Percentiles rank a stretch among this genome's conserved stretches.
phyloP scores from a whole-genome alignment of 2,888 invertebrate species.

The Euproctis similis region DNA sequence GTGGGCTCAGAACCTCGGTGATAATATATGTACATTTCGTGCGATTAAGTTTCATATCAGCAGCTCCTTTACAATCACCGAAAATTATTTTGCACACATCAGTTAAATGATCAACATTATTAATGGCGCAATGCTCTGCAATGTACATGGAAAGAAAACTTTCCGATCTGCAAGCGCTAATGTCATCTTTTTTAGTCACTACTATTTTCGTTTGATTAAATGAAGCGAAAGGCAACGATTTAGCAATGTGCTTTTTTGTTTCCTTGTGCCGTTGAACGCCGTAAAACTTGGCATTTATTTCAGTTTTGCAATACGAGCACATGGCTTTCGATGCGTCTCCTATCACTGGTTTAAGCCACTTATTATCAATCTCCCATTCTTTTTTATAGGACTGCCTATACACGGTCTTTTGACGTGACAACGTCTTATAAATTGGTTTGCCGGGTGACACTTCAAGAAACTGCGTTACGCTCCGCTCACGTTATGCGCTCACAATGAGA shows the following conservation, averaged over 20 bases:
- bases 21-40: background rate
- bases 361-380: constrained; percentile 61
- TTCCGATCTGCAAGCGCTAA: too few relatives aligned
- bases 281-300: background rate
- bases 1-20: background rate
- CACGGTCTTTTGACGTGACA: constrained; percentile 22
- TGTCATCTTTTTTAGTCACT: background rate
- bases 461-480: too few relatives aligned
- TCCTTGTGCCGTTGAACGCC: background rate
- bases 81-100: background rate
- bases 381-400: background rate
- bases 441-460: too few relatives aligned
- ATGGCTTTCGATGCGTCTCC: background rate
- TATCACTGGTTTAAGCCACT: background rate
- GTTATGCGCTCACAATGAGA: too few relatives aligned
- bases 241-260: background rate
- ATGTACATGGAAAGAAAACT: background rate
- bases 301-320: background rate
- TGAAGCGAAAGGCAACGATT: background rate
- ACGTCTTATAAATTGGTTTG: too few relatives aligned
- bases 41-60: background rate
- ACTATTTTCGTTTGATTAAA: background rate
- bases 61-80: background rate
- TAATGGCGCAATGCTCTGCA: background rate
- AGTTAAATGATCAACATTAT: background rate